Evolutionary conservation across 2,888 invertebrate species (phyloP), one percentile per base, ranked within the genome.

Genomic region (Acleris cristana): DNA sequence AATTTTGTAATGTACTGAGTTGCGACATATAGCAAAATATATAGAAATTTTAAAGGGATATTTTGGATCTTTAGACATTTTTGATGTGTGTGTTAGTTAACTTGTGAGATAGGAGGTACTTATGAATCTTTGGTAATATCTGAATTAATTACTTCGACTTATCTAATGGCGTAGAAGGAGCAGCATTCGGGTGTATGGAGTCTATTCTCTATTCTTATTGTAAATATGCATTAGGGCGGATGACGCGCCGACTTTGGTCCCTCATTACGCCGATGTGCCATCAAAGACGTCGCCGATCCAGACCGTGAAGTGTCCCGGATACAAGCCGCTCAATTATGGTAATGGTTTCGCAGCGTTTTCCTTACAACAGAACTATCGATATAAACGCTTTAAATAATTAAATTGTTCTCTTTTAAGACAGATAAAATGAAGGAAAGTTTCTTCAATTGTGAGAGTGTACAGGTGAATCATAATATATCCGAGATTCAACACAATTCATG

Each of bases 321-420:
- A 85, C 85, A 83, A 86, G 86, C 83, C 81, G 86, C 85, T 89
- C 89, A 90, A 90, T 91, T 90, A 90, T 90, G 89, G 79, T 90
- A 90, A 91, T 90, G 90, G 89, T 77, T 84, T 82, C 82, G 80
- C 82, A 82, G 82, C 82, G 84, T 84, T 85, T 81, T 72, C 77
- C 76, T 75, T 80, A 85, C 86, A 85, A 82, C 80, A 81, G 79
- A 74, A 78, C 79, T 67, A 67, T 67, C 58, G 62, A 67, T 58
- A 66, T 51, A 30, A 30, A 57, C 48, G 79, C 78, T 81, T 79
- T 78, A 76, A 74, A 83, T 84, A 83, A 86, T 87, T 85, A 14
- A 40, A 83, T 84, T 85, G n/a, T 30, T 55, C 40, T 55, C 14
- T 19, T 34, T 34, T 14, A 19, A 34, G 8, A 18, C 10, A 2